Conservation (phyloP, 2,797 vertebrate genomes). For the Pangasius mekongensis region DNA sequence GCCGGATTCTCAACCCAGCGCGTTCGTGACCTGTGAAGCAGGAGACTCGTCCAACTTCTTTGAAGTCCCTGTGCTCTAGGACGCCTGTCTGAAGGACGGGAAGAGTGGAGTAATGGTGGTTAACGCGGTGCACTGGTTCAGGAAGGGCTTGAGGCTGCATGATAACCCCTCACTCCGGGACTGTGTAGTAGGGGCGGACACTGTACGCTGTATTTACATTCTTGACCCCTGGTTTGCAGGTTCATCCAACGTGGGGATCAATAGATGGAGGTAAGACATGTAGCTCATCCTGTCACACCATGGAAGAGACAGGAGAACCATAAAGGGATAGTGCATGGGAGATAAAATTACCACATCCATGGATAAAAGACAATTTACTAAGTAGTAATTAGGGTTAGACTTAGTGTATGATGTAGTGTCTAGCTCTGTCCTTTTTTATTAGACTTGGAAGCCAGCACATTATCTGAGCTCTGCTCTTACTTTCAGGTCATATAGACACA, state of each 20-base stretch:
- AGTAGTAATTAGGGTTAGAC: no score
- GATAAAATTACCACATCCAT: background rate
- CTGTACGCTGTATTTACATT: slow-evolving; percentile 85
- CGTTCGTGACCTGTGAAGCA: background rate
- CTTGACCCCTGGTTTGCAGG: slow-evolving; percentile 89
- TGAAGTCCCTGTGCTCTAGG: background rate
- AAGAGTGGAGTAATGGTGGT: slow-evolving; percentile 72
- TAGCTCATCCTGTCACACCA: background rate
- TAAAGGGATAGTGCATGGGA: background rate
- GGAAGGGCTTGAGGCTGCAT: slow-evolving; percentile 85
- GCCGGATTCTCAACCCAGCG: no score
- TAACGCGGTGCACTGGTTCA: slow-evolving; percentile 87
- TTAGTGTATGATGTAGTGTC: background rate
- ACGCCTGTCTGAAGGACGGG: background rate
- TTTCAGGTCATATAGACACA: background rate
- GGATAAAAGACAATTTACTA: background rate
- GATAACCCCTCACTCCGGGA: slow-evolving; percentile 85
- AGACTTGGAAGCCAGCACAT: background rate
- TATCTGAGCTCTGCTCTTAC: background rate
- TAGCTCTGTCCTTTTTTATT: background rate
- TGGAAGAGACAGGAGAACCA: background rate
- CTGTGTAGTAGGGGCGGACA: slow-evolving; percentile 78
- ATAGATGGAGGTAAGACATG: slow-evolving; percentile 83
- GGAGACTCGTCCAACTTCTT: background rate
- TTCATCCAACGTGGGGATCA: slow-evolving; percentile 87